Evolutionary conservation across 2,113 vertebrate genomes (phyloP), one percentile per base, ranked within the genome.

Genomic region (Sturnus vulgaris): DNA sequence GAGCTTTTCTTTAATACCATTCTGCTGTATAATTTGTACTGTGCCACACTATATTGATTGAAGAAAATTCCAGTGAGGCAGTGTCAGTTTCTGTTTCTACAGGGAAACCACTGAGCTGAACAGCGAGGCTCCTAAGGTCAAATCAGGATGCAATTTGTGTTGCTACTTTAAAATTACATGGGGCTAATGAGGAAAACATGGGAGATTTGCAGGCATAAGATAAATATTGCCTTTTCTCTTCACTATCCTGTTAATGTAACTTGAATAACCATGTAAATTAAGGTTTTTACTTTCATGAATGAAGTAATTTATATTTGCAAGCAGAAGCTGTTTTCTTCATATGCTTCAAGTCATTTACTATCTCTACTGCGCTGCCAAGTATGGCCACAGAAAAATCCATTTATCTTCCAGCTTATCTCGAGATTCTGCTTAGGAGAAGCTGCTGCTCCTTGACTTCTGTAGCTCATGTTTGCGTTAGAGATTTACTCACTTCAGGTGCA

Each of bases 41-140:
- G 97, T 94, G 97, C 97, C 97, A 98, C 89, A 77, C 92, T 94
- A 42, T 97, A 99, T 98, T 98, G 98, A 98, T 97, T 98, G 95
- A 95, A 96, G 95, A 94, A 96, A 94, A 95, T 82, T 94, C 95
- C 97, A 96, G 96, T 1, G 52, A 97, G 79, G 92, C 72, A 92
- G 86, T 91, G 95, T 96, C 97, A 95, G 93, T 96, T 98, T 97
- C 97, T 97, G 95, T 95, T 98, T 97, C 98, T 98, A 91, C 90
- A 98, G 98, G 96, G 97, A 98, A 97, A 96, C 91, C 96, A 97
- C 96, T 96, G 96, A 98, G 97, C 97, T 98, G 98, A 98, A 86
- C 96, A 96, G 97, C 7, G n/a, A 98, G 97, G 97, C 93, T 97
- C 92, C 39, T 93, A 98, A 98, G 98, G 98, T 98, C 98, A 98